These are phyloP conservation scores for Latrodectus elegans DNA, from an alignment of 2,888 invertebrate species.

Conservation along the genomic window DNA sequence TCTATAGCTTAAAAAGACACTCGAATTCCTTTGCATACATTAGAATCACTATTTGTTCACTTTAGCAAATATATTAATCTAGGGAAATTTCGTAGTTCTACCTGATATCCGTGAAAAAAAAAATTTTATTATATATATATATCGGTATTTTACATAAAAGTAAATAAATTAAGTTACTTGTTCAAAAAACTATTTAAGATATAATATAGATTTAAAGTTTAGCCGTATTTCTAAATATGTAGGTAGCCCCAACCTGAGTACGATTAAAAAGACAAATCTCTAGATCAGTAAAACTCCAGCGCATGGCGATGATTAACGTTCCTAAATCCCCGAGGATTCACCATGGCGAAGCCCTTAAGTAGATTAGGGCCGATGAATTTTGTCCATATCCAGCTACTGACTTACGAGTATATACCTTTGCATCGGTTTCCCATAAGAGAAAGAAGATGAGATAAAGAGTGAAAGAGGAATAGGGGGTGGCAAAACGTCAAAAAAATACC, in stretches of 20 bases:
- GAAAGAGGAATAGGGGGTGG: background rate
- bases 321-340: constrained; percentile 37
- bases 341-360: constrained; percentile 57
- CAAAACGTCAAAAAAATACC: constrained; percentile 19
- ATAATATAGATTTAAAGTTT: too few relatives aligned
- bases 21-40: too few relatives aligned
- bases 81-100: too few relatives aligned
- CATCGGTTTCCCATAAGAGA: constrained; percentile 48
- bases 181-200: too few relatives aligned
- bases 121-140: too few relatives aligned
- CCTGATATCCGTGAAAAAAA: too few relatives aligned
- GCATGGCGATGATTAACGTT: constrained; percentile 67
- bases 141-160: too few relatives aligned
- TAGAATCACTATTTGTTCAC: too few relatives aligned
- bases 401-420: constrained; percentile 55
- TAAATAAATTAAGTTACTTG: too few relatives aligned
- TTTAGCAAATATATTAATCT: too few relatives aligned
- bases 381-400: constrained; percentile 57
- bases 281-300: constrained; percentile 26
- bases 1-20: too few relatives aligned
- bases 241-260: constrained; percentile 41
- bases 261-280: background rate
- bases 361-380: constrained; percentile 67
- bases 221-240: too few relatives aligned
- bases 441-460: constrained; percentile 9